Evolutionary conservation across 2,888 invertebrate genomes (phyloP), one percentile per base, ranked within the genome.

Genomic region (Cryptosula pallasiana): DNA sequence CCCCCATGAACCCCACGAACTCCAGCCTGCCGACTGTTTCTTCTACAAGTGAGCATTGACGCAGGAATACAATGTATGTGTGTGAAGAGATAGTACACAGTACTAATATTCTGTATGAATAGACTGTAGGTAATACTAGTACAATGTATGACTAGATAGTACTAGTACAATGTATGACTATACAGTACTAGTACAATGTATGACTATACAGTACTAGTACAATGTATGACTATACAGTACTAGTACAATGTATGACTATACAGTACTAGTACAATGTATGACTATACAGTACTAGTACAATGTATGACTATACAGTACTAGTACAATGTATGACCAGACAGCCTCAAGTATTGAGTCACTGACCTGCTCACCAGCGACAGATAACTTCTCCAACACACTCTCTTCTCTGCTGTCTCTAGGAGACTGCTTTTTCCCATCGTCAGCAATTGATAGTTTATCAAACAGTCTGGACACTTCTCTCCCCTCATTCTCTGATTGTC

Each of bases 1-100:
- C 0, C 91, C 92, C 90, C 93, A 93, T 82, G 88, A 89, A 0
- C 91, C 89, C 92, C 92, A 92, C 54, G 70, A 55, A 2, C 87
- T 86, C 54, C 87, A 77, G 45, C 74, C 72, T 63, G 63, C 25
- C 3, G 63, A 63, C 63, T 63, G n/a, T n/a, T n/a, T n/a, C n/a
- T n/a, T n/a, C n/a, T n/a, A n/a, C n/a, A n/a, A n/a, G n/a, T n/a
- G n/a, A n/a, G n/a, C n/a, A n/a, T n/a, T n/a, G n/a, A n/a, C n/a
- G n/a, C n/a, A n/a, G n/a, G n/a, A n/a, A n/a, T n/a, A n/a, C n/a
- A n/a, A n/a, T n/a, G n/a, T n/a, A n/a, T n/a, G n/a, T n/a, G n/a
- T n/a, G n/a, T n/a, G n/a, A n/a, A n/a, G n/a, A n/a, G n/a, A n/a
- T n/a, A n/a, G n/a, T n/a, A n/a, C n/a, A n/a, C n/a, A n/a, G n/a